Evolutionary conservation across 1,140 invertebrate species (phyloP).

Genomic region (Bombus soroeensis): DNA sequence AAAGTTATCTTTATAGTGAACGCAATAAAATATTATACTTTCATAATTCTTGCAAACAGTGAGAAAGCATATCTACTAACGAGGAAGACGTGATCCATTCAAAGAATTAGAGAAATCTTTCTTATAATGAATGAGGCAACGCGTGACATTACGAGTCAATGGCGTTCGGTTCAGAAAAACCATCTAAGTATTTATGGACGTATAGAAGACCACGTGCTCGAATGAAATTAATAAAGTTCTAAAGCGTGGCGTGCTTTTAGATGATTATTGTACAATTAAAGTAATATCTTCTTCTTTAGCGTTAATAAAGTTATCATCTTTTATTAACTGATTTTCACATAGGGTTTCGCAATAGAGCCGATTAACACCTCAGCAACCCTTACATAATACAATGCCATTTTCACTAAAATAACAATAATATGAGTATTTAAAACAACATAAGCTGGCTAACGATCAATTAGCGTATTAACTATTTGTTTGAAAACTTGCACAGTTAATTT

Average conservation of each 20-base stretch:
- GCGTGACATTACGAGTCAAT: neutral
- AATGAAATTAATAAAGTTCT: neutral
- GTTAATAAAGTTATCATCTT: neutral
- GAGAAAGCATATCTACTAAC: neutral
- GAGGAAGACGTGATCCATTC: too few species aligned
- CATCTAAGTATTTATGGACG: neutral
- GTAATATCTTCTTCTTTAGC: neutral
- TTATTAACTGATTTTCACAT: conserved; percentile 9
- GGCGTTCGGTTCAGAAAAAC: neutral
- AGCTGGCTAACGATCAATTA: neutral
- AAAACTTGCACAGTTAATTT: neutral
- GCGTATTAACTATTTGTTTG: neutral
- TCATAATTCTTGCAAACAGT: too few species aligned
- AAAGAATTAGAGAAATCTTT: neutral
- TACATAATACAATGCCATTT: neutral
- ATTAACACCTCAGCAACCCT: too few species aligned
- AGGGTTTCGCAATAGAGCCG: neutral
- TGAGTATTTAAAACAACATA: too few species aligned
- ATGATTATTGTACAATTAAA: neutral
- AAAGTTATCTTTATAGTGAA: neutral
- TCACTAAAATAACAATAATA: too few species aligned
- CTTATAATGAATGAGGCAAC: neutral
- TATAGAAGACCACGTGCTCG: neutral
- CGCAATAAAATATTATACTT: too few species aligned
- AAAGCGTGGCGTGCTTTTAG: neutral